Evolutionary conservation across 2,888 invertebrate species (phyloP), one percentile per base, ranked within the genome.

Genomic region (Monochamus alternatus): DNA sequence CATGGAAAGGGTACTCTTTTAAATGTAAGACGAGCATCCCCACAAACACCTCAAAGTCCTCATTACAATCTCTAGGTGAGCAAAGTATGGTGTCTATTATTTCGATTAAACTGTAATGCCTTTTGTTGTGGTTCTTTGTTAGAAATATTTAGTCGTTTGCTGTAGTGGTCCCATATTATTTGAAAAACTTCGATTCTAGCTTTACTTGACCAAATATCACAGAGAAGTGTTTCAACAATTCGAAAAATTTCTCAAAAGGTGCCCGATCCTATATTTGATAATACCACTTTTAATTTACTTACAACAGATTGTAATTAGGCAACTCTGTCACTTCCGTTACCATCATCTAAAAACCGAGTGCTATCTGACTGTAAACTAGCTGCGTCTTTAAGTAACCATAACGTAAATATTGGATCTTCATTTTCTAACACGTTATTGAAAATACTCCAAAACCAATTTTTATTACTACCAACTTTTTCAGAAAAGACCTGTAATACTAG

Each of bases 131-230:
- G 76, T 52, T 81, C 80, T 70, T 81, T 84, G 9, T 79, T 81
- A 32, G 85, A 83, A 31, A 83, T 74, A 74, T 85, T 87, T 59
- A 84, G 71, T 74, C 83, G 78, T 80, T 87, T 88, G 71, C 88
- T 87, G 75, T 87, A 88, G 79, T 86, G 86, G 65, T 88, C 88
- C 89, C 89, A 89, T 7, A 88, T 79, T 5, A 84, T 78, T 79
- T 87, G 87, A 72, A 87, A 86, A 9, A 87, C 80, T 71, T 89
- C 87, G 55, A 87, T 82, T 81, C 82, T 86, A n/a, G 84, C 83
- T 58, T 82, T 78, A 72, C 84, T 82, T 10, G 84, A 74, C 88
- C 88, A 89, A 63, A 86, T 81, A 10, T 85, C 74, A 59, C 82
- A 84, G 10, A 88, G 74, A 55, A 89, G 75, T n/a, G 81, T 78